Evolutionary conservation across 2,888 invertebrate species (phyloP).

Genomic region (Cephus pulcher): DNA sequence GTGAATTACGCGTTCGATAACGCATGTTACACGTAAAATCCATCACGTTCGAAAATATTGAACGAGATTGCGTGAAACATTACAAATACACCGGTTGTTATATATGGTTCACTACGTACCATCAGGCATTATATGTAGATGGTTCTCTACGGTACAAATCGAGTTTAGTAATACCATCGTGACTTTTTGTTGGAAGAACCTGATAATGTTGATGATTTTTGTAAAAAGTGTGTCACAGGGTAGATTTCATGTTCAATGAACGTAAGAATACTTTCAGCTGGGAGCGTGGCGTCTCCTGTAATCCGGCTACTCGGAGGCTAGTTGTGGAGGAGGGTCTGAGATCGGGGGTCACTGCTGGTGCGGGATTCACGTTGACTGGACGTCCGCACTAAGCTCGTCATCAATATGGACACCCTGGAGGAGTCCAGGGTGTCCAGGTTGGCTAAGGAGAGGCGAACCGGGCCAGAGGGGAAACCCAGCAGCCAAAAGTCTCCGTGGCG

Average conservation of each 20-base stretch:
- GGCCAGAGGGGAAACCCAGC: conserved; percentile 99
- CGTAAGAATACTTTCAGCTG: conserved; percentile 68
- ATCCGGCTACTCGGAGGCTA: conserved; percentile 97
- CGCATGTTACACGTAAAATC: background rate
- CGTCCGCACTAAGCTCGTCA: conserved; percentile 96
- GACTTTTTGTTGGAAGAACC: background rate
- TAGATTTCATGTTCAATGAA: background rate
- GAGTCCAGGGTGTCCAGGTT: conserved; percentile 89
- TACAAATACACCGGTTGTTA: background rate
- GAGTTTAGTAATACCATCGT: background rate
- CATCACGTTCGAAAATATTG: background rate
- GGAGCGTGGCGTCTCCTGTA: conserved; percentile 99
- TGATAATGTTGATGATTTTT: background rate
- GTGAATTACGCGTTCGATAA: background rate
- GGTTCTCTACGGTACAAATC: background rate
- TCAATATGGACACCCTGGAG: conserved; percentile 94
- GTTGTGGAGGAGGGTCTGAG: conserved; percentile 93
- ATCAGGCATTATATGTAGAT: background rate
- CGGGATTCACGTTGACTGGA: conserved; percentile 86
- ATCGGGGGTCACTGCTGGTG: conserved; percentile 79
- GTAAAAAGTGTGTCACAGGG: background rate
- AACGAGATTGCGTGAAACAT: background rate
- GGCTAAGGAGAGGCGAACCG: conserved; percentile 97
- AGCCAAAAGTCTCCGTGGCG: conserved; percentile 99
- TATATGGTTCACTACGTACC: background rate